Evolutionary conservation across 2,797 vertebrate genomes (phyloP).

Genomic region (Fringilla coelebs): DNA sequence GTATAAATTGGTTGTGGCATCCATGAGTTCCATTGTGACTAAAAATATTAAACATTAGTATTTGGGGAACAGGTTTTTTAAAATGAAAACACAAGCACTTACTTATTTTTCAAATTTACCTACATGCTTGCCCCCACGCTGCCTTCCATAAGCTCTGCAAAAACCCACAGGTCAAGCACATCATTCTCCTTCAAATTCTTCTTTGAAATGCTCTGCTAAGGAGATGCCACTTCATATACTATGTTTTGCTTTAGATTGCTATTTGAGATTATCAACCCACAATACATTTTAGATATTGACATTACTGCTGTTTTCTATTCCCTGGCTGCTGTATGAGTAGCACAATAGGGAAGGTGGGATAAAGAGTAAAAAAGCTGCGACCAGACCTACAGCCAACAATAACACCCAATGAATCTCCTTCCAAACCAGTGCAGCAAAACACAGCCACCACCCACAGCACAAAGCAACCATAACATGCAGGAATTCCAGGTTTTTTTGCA

Average conservation of each 20-base stretch:
- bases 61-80: background rate
- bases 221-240: background rate
- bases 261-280: background rate
- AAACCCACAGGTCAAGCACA: background rate
- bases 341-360: background rate
- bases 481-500: background rate
- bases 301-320: background rate
- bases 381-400: background rate
- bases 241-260: background rate
- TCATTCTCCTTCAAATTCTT: background rate
- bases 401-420: background rate
- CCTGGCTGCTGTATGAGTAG: background rate
- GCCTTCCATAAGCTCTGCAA: background rate
- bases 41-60: conserved; percentile 16
- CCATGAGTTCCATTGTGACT: background rate
- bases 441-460: background rate
- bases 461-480: background rate
- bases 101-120: background rate
- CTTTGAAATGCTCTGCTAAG: background rate
- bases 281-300: background rate
- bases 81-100: background rate
- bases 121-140: background rate
- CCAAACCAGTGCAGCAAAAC: background rate
- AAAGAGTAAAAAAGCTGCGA: background rate
- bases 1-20: conserved; percentile 7